These are phyloP conservation scores for Elegia similella DNA, from an alignment of 2,888 invertebrate species.

Conservation along the genomic window DNA sequence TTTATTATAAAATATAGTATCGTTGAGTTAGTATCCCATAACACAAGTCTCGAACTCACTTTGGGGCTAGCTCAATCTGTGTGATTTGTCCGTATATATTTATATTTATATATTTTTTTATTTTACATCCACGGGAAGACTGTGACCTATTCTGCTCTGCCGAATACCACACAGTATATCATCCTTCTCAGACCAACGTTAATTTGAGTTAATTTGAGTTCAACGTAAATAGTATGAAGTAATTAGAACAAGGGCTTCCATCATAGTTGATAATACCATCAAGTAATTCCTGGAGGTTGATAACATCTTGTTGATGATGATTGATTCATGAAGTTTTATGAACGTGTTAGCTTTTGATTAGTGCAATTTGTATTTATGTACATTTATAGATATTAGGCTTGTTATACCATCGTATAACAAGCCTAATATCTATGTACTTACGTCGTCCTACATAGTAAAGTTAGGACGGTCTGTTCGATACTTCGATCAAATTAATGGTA, in stretches of 20 bases:
- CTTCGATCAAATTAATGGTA: no score
- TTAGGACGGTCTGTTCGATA: no score
- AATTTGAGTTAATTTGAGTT: conserved; percentile 10
- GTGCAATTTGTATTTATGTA: not conserved
- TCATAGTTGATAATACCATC: not conserved
- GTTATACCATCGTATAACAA: no score
- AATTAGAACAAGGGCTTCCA: conserved; percentile 3
- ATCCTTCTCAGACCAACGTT: not conserved
- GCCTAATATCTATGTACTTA: no score
- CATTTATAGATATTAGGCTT: not conserved
- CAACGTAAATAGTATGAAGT: not conserved
- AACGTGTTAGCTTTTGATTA: not conserved
- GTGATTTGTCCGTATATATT: not conserved
- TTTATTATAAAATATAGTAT: no score
- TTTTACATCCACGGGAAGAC: no score
- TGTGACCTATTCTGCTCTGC: no score
- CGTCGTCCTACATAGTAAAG: no score
- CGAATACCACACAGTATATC: no score
- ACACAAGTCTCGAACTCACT: no score
- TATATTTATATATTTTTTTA: not conserved
- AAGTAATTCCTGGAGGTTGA: not conserved
- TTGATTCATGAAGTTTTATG: not conserved
- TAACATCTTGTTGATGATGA: not conserved
- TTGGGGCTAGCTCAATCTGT: no score
- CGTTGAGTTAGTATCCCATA: no score